Evolutionary conservation across 2,797 vertebrate genomes (phyloP), one percentile per base, ranked within the genome.

Genomic region (Falco cherrug): DNA sequence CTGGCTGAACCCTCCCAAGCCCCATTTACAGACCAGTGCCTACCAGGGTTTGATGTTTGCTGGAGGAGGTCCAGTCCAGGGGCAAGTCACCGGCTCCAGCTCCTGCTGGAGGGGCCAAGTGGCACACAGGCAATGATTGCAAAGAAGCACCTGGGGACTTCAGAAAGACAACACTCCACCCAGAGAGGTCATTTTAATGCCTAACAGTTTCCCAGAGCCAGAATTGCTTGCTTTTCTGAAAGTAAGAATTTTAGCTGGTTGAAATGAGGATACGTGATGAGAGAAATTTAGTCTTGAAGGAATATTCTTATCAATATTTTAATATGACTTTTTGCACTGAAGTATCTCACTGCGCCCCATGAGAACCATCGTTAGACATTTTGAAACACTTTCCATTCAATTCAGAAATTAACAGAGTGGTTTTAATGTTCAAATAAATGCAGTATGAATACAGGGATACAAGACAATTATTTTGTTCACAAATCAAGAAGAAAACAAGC

Each of bases 381-480:
- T 88, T 91, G 93, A 96, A 93, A 95, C 71, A 73, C 59, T 96
- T 90, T 92, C 75, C 89, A 69, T 97, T 95, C 83, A 94, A 92
- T 96, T 95, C 92, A 84, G 88, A 84, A 95, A 97, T 94, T 93
- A 94, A 93, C 88, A 95, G 68, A 84, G 77, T 94, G 63, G 71
- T 93, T 94, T 97, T 97, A 84, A 80, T 80, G 82, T 93, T 84
- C 78, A 85, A 37, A 91, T 91, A 94, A 96, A 85, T 22, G 13
- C 53, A 64, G 56, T 96, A 96, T 48, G 47, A 95, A 69, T 75
- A 91, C 64, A 86, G 76, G 60, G 63, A 82, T 90, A 64, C 25
- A 86, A 95, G 92, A 76, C 95, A 96, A 93, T 94, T 97, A 94
- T 93, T 97, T 97, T 97, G 45, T 89, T 94, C 59, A 93, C 87